These are phyloP conservation scores for Brachystomella parvula DNA, from an alignment of 1,140 invertebrate species.

Conservation along the genomic window DNA sequence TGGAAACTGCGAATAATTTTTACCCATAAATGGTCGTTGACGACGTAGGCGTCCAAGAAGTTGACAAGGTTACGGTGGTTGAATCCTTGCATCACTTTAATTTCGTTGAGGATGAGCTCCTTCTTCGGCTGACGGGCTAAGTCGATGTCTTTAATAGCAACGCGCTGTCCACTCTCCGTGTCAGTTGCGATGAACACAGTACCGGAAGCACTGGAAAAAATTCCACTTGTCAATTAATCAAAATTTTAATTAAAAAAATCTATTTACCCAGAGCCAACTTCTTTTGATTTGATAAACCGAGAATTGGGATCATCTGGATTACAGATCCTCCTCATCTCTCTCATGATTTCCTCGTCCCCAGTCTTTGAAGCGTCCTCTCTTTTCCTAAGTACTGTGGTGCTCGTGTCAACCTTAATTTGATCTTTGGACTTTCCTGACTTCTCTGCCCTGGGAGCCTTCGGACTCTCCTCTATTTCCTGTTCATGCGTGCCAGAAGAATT, in stretches of 20 bases:
- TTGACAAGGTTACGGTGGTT: conserved; percentile 96
- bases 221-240: neutral
- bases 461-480: neutral
- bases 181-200: conserved; percentile 86
- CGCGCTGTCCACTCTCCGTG: conserved; percentile 62
- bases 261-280: conserved; percentile 69
- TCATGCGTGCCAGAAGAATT: neutral
- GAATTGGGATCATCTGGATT: conserved; percentile 65
- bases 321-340: conserved; percentile 69
- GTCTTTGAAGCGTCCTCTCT: conserved; percentile 52
- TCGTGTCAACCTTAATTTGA: conserved; percentile 9
- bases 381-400: conserved; percentile 41
- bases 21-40: conserved; percentile 86
- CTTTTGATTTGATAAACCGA: conserved; percentile 71
- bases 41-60: conserved; percentile 85
- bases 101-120: conserved; percentile 90
- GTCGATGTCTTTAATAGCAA: conserved; percentile 95
- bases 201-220: conserved; percentile 58
- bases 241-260: neutral
- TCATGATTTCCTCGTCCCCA: conserved; percentile 76
- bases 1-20: conserved; percentile 18
- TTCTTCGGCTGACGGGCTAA: conserved; percentile 87
- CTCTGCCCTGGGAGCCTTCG: neutral
- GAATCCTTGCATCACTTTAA: conserved; percentile 84
- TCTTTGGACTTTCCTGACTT: neutral